These are phyloP conservation scores for Caloenas nicobarica DNA, from an alignment of 2,113 vertebrate species.

Conservation along the genomic window DNA sequence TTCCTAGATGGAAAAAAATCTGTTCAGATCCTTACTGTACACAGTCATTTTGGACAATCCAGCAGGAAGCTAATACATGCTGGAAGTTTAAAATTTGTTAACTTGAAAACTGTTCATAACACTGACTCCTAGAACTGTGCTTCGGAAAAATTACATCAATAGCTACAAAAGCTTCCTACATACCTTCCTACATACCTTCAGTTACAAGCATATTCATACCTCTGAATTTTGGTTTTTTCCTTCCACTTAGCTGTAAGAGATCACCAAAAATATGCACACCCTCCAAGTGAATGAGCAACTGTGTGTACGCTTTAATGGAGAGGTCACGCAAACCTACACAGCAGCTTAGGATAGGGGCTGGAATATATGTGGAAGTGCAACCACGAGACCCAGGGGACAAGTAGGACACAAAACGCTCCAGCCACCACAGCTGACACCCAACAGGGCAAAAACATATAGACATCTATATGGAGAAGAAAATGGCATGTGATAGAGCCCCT, in stretches of 20 bases:
- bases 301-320: neutral
- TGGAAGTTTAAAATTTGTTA: neutral
- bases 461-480: neutral
- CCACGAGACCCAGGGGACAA: neutral
- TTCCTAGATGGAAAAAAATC: neutral
- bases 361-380: neutral
- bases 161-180: neutral
- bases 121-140: neutral
- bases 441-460: neutral
- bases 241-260: neutral
- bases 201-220: neutral
- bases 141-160: neutral
- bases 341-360: neutral
- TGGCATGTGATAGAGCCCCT: rapidly evolving
- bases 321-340: neutral
- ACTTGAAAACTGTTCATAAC: neutral
- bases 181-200: neutral
- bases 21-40: neutral
- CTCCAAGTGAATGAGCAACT: neutral
- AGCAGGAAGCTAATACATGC: neutral
- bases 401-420: neutral
- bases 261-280: neutral
- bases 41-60: neutral
- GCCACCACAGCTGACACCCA: neutral
- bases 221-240: neutral